phyloP scores from a whole-genome alignment of 2,888 invertebrate species.

The Rhopalosiphum nymphaeae region DNA sequence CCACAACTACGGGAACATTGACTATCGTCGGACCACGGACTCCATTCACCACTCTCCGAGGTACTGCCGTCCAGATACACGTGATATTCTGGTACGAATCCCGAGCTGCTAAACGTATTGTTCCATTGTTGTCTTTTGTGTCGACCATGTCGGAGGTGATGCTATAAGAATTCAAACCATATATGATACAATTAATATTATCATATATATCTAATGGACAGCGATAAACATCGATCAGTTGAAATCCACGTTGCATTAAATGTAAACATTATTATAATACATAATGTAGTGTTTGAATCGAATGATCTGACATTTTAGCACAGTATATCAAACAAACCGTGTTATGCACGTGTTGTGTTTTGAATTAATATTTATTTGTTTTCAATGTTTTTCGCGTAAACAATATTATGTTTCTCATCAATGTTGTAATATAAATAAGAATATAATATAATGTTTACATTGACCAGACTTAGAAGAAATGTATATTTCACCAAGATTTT shows the following conservation, averaged over 20 bases:
- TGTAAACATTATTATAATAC: neutral
- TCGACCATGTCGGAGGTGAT: conserved; percentile 47
- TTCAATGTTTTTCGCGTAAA: neutral
- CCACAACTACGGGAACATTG: conserved; percentile 93
- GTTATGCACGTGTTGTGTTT: neutral
- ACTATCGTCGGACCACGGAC: conserved; percentile 85
- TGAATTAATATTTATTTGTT: neutral
- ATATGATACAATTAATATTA: neutral
- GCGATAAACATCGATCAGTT: neutral
- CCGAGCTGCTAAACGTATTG: conserved; percentile 51
- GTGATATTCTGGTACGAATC: conserved; percentile 55
- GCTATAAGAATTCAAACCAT: conserved; percentile 24
- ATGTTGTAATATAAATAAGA: neutral
- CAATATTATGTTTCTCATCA: neutral
- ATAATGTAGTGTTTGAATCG: neutral
- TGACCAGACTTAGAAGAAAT: neutral
- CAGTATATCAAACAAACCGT: neutral
- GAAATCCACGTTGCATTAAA: neutral
- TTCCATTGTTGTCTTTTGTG: conserved; percentile 63
- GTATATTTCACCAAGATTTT: neutral
- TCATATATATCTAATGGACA: neutral
- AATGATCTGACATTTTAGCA: neutral
- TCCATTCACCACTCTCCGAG: conserved; percentile 81
- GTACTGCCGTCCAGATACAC: conserved; percentile 70
- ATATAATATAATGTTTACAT: neutral